Evolutionary conservation across 2,113 vertebrate species (phyloP), one percentile per base, ranked within the genome.

Genomic region (Trematomus loennbergii): DNA sequence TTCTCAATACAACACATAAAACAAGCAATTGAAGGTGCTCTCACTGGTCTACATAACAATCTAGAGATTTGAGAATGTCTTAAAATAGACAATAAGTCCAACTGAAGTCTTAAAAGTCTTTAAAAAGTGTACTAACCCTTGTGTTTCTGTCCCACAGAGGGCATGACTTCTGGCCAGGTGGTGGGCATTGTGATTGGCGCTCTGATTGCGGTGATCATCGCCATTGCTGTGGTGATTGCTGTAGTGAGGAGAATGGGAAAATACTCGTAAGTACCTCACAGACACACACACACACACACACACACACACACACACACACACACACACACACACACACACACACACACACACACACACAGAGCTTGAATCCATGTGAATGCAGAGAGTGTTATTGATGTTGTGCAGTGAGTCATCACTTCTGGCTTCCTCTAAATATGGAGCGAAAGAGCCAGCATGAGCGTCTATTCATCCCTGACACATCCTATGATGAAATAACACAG

Each of bases 241-340:
- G 85, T 89, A 48, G 83, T 93, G 76, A 90, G 90, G 65, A 94
- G 94, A 88, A 96, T 96, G 95, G 95, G 95, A 53, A 94, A 94
- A 90, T 96, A 96, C 89, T 93, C 95, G 95, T 96, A 84, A 94
- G 94, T 95, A 80, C 22, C 33, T 33, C 57, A 16, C 25, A 33
- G 2, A 29, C 55, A 57, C 40, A 22, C 18, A 59, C 36, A 55
- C 18, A 46, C 29, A 11, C 10, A 40, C 71, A n/a, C 48, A 22
- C 17, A 71, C 20, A n/a, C n/a, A n/a, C n/a, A n/a, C n/a, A n/a
- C n/a, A n/a, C 57, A 16, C 25, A 33, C 1, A 29, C 55, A 57
- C 40, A 22, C 18, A 59, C 36, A 55, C 18, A 46, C 29, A 11
- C 10, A 40, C 71, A n/a, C 48, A n/a, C 57, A 16, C 25, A 33